These are phyloP conservation scores for Gobio gobio DNA, from an alignment of 2,113 vertebrate genomes.

Conservation along the genomic window DNA sequence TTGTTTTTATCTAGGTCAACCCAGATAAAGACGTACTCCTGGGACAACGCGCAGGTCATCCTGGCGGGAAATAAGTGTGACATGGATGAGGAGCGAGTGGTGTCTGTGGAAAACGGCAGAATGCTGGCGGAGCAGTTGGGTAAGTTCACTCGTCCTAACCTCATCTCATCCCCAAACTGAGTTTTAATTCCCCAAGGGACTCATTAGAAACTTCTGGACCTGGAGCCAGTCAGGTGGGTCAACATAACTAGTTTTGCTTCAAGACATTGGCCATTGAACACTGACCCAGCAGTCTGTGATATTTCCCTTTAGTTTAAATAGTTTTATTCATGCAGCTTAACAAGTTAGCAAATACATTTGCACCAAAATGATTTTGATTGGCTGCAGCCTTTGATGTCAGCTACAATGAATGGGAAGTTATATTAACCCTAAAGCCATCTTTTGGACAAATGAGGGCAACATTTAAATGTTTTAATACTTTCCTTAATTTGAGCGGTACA, in stretches of 20 bases:
- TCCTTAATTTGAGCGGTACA: too few relatives aligned
- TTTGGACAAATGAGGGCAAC: too few relatives aligned
- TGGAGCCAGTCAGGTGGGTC: not conserved
- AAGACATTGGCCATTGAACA: not conserved
- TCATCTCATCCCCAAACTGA: not conserved
- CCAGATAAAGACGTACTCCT: conserved; percentile 48
- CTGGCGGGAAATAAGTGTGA: conserved; percentile 46
- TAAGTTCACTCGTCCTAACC: conserved; percentile 28
- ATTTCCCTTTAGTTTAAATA: not conserved
- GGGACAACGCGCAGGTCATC: conserved; percentile 19
- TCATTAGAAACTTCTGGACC: not conserved
- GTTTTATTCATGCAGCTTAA: not conserved
- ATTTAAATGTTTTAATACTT: too few relatives aligned
- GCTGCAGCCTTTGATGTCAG: not conserved
- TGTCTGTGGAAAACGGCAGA: conserved; percentile 56
- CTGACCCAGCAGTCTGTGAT: not conserved
- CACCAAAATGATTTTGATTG: not conserved
- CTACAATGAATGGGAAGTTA: not conserved
- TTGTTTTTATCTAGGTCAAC: conserved; percentile 54
- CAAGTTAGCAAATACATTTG: not conserved
- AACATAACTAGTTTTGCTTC: not conserved
- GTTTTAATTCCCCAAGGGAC: not conserved
- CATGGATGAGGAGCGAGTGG: conserved; percentile 61
- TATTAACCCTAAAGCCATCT: too few relatives aligned
- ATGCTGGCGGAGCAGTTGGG: conserved; percentile 59